phyloP scores from a whole-genome alignment of 2,797 vertebrate genomes.

The Oryzias dopingdopingensis region DNA sequence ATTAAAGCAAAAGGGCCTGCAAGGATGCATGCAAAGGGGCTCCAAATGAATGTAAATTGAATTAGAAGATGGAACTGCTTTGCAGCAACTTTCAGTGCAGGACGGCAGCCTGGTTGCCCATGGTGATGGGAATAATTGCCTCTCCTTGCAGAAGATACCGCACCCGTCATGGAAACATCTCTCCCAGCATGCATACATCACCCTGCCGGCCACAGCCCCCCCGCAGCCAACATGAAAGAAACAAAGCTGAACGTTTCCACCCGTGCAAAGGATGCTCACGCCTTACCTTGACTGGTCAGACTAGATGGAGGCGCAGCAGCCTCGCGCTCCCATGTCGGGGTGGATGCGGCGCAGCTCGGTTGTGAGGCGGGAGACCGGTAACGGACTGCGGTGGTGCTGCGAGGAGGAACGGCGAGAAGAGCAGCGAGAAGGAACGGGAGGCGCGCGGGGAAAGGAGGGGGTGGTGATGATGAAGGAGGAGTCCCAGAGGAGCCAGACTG shows the following conservation, averaged over 20 bases:
- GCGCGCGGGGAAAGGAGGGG: conserved; percentile 2
- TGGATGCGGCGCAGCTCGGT: conserved; percentile 52
- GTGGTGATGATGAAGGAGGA: conserved; percentile 46
- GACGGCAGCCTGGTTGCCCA: neutral
- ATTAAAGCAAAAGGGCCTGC: conserved; percentile 4
- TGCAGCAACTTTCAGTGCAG: conserved; percentile 29
- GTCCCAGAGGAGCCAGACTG: conserved; percentile 56
- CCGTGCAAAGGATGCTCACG: conserved; percentile 38
- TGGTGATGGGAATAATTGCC: conserved; percentile 20
- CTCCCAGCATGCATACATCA: conserved; percentile 9
- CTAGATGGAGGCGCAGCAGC: conserved; percentile 61
- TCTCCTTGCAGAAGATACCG: conserved; percentile 31
- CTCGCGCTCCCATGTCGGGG: conserved; percentile 50
- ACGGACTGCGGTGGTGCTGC: conserved; percentile 73
- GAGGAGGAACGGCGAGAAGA: conserved; percentile 37
- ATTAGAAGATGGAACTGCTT: conserved; percentile 13
- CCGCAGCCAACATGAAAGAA: no score
- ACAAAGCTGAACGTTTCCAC: conserved; percentile 2
- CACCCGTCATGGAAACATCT: conserved; percentile 36
- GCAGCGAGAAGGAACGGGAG: conserved; percentile 24
- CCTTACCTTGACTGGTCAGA: conserved; percentile 74
- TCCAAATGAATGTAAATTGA: conserved; percentile 9
- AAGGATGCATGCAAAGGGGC: neutral
- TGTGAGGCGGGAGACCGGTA: conserved; percentile 32
- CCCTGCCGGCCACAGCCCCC: conserved; percentile 16